Percentiles rank a stretch among this genome's conserved stretches.
Evolutionary conservation across 2,113 vertebrate species (phyloP).

Genomic region (Poicephalus meyeri): DNA sequence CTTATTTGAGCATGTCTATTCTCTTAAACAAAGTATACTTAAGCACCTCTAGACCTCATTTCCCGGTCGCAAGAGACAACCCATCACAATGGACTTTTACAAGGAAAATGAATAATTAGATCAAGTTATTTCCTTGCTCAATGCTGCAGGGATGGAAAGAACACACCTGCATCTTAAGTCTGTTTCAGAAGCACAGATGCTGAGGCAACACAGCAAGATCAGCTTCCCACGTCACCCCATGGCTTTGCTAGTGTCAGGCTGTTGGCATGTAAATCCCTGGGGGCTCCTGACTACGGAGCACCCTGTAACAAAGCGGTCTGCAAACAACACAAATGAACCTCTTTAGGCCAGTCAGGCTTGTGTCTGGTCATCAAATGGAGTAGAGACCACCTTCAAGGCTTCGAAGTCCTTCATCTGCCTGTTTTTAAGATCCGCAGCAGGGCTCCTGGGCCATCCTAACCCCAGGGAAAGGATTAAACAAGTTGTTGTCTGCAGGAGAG

Average conservation of each 20-base stretch:
- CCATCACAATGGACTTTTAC: background rate
- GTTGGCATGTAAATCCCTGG: rapidly evolving
- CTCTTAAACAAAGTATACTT: conserved; percentile 47
- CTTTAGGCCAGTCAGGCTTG: background rate
- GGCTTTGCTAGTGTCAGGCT: rapidly evolving
- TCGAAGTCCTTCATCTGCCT: background rate
- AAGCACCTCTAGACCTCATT: conserved; percentile 47
- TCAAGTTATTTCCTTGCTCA: background rate
- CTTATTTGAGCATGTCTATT: conserved; percentile 11
- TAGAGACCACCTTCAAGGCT: background rate
- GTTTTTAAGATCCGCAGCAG: background rate
- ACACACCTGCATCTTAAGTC: background rate
- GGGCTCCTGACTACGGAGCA: rapidly evolving
- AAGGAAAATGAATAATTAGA: conserved; percentile 28
- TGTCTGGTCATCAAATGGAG: background rate
- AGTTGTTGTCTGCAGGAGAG: too few species aligned
- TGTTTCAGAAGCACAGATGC: background rate
- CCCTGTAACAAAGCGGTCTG: rapidly evolving
- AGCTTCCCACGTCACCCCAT: rapidly evolving
- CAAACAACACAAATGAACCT: background rate
- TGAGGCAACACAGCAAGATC: rapidly evolving
- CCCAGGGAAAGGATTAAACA: background rate
- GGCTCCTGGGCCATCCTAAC: background rate
- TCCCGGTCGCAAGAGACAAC: background rate
- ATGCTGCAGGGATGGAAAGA: background rate